Conservation (phyloP, 2,113 vertebrate species). For the Scopus umbretta region DNA sequence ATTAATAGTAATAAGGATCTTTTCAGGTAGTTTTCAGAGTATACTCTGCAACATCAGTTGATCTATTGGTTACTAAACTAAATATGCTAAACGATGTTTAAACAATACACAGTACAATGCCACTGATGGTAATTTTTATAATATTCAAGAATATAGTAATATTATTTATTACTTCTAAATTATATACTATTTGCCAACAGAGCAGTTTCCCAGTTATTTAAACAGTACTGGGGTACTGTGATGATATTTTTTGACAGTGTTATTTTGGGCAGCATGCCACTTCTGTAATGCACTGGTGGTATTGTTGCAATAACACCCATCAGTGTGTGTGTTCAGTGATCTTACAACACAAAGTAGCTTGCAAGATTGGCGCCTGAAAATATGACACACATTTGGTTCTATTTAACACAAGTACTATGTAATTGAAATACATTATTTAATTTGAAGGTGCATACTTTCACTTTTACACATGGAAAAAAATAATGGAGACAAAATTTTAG, state of each 20-base stretch:
- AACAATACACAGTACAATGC: not conserved
- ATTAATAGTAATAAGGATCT: not conserved
- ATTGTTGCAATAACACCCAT: not conserved
- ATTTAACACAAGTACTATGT: not conserved
- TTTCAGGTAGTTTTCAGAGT: not conserved
- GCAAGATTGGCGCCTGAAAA: not conserved
- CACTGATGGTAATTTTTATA: not conserved
- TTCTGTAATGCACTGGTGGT: not conserved
- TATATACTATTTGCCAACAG: not conserved
- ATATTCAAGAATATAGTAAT: not conserved
- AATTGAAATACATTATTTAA: not conserved
- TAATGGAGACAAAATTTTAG: not conserved
- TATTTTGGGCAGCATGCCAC: not conserved
- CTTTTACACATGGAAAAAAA: not conserved
- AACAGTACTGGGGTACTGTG: not conserved
- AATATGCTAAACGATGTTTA: not conserved
- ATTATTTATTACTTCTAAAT: not conserved
- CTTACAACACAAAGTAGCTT: not conserved
- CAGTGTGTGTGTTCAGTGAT: not conserved
- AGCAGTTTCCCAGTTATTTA: not conserved
- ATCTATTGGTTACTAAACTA: not conserved
- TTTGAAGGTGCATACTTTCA: not conserved
- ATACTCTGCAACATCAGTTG: not conserved
- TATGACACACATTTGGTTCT: not conserved
- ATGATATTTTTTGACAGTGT: not conserved